phyloP scores from a whole-genome alignment of 2,113 vertebrate genomes.

The Gymnarchus niloticus region DNA sequence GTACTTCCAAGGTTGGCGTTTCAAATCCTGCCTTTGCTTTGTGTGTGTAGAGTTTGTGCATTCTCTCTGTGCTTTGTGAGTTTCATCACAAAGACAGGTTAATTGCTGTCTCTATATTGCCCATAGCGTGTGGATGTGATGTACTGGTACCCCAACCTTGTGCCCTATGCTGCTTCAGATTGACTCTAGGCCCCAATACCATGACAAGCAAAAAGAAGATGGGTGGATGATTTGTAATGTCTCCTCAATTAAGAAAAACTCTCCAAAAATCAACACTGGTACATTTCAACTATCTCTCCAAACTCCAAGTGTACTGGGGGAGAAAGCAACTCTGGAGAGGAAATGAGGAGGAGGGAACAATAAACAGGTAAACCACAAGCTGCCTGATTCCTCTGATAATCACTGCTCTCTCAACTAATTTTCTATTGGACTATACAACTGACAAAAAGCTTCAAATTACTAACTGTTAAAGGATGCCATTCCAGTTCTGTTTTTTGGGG shows the following conservation, averaged over 20 bases:
- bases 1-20: no score
- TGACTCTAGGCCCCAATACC: no score
- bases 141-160: no score
- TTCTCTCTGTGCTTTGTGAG: no score
- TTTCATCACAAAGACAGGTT: no score
- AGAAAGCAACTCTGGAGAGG: neutral
- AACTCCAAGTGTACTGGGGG: neutral
- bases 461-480: neutral
- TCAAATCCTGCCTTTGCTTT: no score
- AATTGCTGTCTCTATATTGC: no score
- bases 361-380: neutral
- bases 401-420: neutral
- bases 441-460: neutral
- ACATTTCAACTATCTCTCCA: neutral
- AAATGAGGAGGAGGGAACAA: neutral
- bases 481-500: neutral
- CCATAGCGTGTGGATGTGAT: no score
- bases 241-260: neutral
- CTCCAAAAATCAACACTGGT: neutral
- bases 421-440: neutral
- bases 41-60: no score
- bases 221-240: no score
- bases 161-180: no score
- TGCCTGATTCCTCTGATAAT: neutral
- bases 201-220: no score